Conservation (phyloP, 2,113 vertebrate species). For the Tetraodon nigroviridis region DNA sequence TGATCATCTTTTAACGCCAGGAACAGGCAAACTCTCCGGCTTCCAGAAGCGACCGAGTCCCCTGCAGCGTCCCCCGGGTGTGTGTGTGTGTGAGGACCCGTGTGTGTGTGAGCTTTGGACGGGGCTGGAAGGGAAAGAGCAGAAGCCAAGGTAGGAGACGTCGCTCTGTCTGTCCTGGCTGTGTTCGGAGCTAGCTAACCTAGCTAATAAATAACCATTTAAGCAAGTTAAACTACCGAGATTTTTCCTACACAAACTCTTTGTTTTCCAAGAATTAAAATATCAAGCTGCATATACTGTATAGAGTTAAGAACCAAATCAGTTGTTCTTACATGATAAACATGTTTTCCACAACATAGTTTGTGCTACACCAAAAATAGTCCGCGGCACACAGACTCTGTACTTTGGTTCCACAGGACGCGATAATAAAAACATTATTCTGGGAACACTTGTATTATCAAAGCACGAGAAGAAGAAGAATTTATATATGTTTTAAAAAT, state of each 20-base stretch:
- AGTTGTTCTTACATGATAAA: background rate
- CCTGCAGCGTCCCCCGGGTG: background rate
- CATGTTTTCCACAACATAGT: slow-evolving; percentile 4
- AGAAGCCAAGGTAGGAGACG: slow-evolving; percentile 34
- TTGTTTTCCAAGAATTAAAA: background rate
- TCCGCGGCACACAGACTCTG: slow-evolving; percentile 6
- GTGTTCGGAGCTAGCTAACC: background rate
- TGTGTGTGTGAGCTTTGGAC: slow-evolving; percentile 11
- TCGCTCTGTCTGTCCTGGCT: background rate
- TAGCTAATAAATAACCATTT: background rate
- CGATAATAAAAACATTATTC: no score
- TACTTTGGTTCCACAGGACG: slow-evolving; percentile 19
- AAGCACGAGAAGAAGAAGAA: no score
- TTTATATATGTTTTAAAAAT: no score
- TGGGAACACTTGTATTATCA: no score
- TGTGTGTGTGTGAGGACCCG: background rate
- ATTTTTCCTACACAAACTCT: background rate
- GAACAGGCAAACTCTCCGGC: background rate
- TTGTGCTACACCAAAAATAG: slow-evolving; percentile 8
- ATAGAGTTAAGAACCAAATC: rapidly evolving
- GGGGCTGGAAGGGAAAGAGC: background rate
- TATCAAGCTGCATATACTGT: background rate
- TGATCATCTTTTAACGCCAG: slow-evolving; percentile 34
- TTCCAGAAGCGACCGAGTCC: background rate
- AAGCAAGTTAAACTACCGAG: no score